Evolutionary conservation across 2,113 vertebrate genomes (phyloP).

Genomic region (Strix uralensis): DNA sequence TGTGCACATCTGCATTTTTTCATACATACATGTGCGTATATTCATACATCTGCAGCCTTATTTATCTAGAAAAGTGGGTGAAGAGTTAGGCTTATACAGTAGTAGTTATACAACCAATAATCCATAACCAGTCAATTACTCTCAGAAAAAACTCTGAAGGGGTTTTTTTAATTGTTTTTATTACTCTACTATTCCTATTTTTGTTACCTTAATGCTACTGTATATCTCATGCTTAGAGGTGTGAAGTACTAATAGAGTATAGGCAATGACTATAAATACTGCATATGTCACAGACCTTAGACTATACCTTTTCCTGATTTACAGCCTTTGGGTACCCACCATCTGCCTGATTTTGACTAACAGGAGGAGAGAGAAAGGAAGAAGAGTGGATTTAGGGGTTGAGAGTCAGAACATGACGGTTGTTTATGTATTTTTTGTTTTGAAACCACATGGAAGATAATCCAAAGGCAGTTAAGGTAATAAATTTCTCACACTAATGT

Average conservation of each 20-base stretch:
- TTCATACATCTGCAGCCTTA: neutral
- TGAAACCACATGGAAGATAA: neutral
- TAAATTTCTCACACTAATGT: neutral
- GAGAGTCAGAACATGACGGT: neutral
- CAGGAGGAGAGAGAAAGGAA: neutral
- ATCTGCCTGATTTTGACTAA: neutral
- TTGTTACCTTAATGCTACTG: neutral
- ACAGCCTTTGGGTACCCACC: neutral
- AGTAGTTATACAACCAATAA: neutral
- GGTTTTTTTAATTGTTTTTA: neutral
- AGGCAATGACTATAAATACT: neutral
- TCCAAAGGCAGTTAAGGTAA: neutral
- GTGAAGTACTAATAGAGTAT: neutral
- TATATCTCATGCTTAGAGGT: neutral
- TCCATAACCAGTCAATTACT: neutral
- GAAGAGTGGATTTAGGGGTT: neutral
- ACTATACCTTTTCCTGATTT: neutral
- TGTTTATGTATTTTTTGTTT: neutral
- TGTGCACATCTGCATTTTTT: neutral
- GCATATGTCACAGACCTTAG: neutral
- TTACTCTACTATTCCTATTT: neutral
- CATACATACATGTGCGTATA: neutral
- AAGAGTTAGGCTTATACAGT: neutral
- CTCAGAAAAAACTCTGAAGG: neutral
- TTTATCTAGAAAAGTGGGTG: neutral